Evolutionary conservation across 1,140 invertebrate species (phyloP), one percentile per base, ranked within the genome.

Genomic region (Atta texana): DNA sequence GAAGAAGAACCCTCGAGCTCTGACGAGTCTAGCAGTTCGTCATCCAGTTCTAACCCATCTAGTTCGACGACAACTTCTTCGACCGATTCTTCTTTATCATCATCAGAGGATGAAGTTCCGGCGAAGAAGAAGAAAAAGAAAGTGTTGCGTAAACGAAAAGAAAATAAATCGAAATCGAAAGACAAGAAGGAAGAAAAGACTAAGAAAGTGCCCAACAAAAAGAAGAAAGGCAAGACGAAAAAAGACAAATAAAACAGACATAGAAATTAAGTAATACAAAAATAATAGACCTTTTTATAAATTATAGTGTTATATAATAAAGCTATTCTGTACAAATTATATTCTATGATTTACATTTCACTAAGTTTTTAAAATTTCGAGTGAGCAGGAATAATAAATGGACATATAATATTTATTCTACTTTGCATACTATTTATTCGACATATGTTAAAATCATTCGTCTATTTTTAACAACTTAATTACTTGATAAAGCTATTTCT

Each of bases 131-230:
- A 66, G 34, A 66, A 39, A 44, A 44, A 44, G 18, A 66, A 39
- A 21, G 18, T 66, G n/a, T 34, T 21, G 4, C 76, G 53, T 18
- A 89, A 91, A 55, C 69, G 85, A 61, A 53, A 85, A 71, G 72
- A 64, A 68, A 90, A 76, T n/a, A 82, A 92, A 10, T n/a, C 7
- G 16, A 68, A 7, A 31, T n/a, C 8, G 3, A 88, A 89, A 69
- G 59, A 88, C 31, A 92, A 57, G 7, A 89, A 88, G 57, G 66
- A 81, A 10, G 88, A 88, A 49, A 91, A 88, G 61, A 77, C 85
- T 64, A 77, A 64, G 39, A 75, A 71, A 39, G 71, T 12, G 55
- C 75, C 68, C 69, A 92, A 63, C 16, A 82, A 74, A 12, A 90
- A 87, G 24, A 88, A 77, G 18, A 89, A 89, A n/a, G 2, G 7